Base-by-base conservation (phyloP, 2,888 invertebrate species). In the Ectemnius cavifrons region DNA sequence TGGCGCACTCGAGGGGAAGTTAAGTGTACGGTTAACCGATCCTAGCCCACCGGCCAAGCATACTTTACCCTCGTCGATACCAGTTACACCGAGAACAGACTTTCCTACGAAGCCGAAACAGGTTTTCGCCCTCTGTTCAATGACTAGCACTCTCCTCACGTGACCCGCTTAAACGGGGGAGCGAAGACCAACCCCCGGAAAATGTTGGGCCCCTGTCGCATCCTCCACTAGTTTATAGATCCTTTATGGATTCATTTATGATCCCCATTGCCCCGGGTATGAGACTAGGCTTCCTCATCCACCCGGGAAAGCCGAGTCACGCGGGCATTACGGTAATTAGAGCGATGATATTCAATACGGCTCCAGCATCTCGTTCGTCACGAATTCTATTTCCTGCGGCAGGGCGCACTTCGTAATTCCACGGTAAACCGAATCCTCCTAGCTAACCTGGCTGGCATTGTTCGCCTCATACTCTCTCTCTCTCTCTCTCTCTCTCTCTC, bases 21-120 rank as follows among this genome's bases (percentile, higher is more conserved):
- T 73, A 75, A 79, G 75, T 75, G 73, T 49, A 73, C 67, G 77
- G 68, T 79, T 71, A 77, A 79, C 77, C 80, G 52, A 56, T 73
- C 37, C 27, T 66, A 72, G 63, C 63, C 70, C 63, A 70, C 63
- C 57, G 49, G 23, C 16, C 27, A 37, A 11, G 49, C 49, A 27
- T 45, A 52, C 23, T 52, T 57, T 59, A 65, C 67, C 75, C 72
- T 63, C 63, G 45, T 71, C 28, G 68, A 18, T 20, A 49, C 4
- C 63, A 52, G 56, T 56, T 28, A 59, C 58, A 16, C 16, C 2
- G 23, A 23, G 2, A 23, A 23, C 23, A 23, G 23, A 58, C 23
- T 37, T 1, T 27, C 27, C 20, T 23, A 13, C 16, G 45, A 16
- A 20, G 23, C 59, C 18, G 47, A 23, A 61, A 62, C 73, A 67